Evolutionary conservation across 1,140 invertebrate species (phyloP), one percentile per base, ranked within the genome.

Genomic region (Chironomus tepperi): DNA sequence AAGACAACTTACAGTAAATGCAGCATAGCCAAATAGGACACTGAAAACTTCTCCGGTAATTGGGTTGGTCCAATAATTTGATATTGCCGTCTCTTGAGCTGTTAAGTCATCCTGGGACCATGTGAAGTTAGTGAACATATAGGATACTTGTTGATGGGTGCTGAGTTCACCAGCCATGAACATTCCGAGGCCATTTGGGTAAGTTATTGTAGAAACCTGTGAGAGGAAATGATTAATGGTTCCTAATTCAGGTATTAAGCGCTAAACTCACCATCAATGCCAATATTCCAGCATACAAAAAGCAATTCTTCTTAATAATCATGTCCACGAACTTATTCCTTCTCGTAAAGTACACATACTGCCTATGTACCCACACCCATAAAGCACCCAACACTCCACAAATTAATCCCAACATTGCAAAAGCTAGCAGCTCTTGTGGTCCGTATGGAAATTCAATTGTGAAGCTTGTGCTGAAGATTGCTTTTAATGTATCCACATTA

Each of bases 361-460:
- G 90, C 0, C 97, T 86, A 83, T 99, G 97, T 7, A 95, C 83
- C 88, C 91, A 96, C 7, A 99, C 96, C 84, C 97, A 99, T 67
- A 92, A 87, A 1, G 97, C 94, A 0, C 96, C 96, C 67, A 90
- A 87, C n/a, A 98, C 83, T 0, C 97, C 97, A 79, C 92, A 94
- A 0, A 94, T 87, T 0, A 93, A 89, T 0, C 98, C 98, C 75
- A 99, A 93, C 0, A 98, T 79, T 2, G 94, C 93, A 83, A 98
- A 99, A 0, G 97, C 91, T 73, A 98, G 89, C 16, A 99, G 85
- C 84, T 99, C 98, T 82, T 97, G 93, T 8, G 96, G 95, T 87
- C 99, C 97, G 85, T 98, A 99, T 0, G 97, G 96, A 82, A 98
- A 98, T 79, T 98, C 96, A 85, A 95, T 93, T 3, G 94, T 93